Base-by-base conservation (phyloP, 2,113 vertebrate species). In the Nanger granti region DNA sequence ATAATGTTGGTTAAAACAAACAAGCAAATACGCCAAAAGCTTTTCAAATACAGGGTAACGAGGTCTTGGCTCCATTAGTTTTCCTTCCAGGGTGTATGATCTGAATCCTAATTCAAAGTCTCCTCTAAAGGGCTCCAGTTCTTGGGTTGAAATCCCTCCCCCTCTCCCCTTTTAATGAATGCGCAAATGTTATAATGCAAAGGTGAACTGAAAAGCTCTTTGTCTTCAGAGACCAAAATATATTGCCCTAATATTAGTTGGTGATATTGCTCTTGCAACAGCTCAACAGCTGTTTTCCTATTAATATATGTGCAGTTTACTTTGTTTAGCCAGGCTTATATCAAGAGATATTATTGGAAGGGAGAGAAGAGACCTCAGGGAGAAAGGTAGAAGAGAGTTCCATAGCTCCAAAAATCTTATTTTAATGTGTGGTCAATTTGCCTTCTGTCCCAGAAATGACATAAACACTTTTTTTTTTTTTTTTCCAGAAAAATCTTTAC, bases 201-300 rank as follows among this genome's bases (percentile, higher is more conserved):
- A 98, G 88, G 82, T 95, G 95, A 97, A 92, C 91, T 97, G 96
- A 97, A 97, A 96, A 96, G 87, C 97, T 97, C 93, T 97, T 96
- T 96, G 97, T 98, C 96, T 98, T 91, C 93, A 89, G 97, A 98
- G 91, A 97, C 91, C 55, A 82, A 90, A 98, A 96, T 96, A 95
- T 97, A 97, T 87, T 96, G 69, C 96, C 92, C 95, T 97, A 97
- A 91, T 96, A 96, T 93, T 93, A 94, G 94, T 95, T 95, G 95
- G 89, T 96, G 92, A 92, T 95, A 82, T 94, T 98, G 66, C 93
- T 97, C 94, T 96, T 95, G 79, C 93, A 96, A 98, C 93, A 97
- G 96, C 91, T 98, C 94, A 97, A 97, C 89, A 97, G 97, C 96
- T 97, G 66, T 97, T 98, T 98, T 97, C 96, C 93, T 97, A 96